Evolutionary conservation across 2,888 invertebrate species (phyloP).

Genomic region (Oligia strigilis): DNA sequence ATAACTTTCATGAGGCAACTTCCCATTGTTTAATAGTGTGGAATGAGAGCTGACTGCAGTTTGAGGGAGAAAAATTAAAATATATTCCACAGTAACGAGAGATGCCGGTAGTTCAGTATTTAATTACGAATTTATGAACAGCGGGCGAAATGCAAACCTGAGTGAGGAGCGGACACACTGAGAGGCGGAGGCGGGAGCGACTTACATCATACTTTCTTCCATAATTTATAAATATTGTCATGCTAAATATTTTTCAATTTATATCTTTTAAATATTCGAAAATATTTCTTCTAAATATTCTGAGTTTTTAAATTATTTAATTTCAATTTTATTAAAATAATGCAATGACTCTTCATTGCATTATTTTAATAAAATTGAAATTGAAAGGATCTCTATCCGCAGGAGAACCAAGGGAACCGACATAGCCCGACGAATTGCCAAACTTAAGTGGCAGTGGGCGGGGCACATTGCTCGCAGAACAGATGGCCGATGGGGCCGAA

Average conservation of each 20-base stretch:
- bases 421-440: too few species aligned
- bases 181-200: constrained; percentile 53
- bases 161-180: constrained; percentile 48
- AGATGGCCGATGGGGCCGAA: too few species aligned
- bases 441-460: too few species aligned
- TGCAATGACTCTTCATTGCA: too few species aligned
- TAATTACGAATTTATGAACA: constrained; percentile 89
- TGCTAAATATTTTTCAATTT: neutral
- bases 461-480: too few species aligned
- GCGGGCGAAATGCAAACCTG: constrained; percentile 84
- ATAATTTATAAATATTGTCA: neutral
- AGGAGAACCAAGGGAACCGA: too few species aligned
- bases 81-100: constrained; percentile 83
- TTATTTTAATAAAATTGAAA: too few species aligned
- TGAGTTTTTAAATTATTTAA: neutral
- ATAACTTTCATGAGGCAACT: neutral
- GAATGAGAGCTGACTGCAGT: constrained; percentile 22
- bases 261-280: neutral
- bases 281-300: neutral
- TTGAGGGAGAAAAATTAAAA: constrained; percentile 79
- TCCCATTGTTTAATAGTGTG: constrained; percentile 4
- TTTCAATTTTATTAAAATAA: neutral
- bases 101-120: constrained; percentile 85
- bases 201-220: neutral
- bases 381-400: too few species aligned